These are phyloP conservation scores for Andrena marginata DNA, from an alignment of 2,888 invertebrate species.

Conservation along the genomic window DNA sequence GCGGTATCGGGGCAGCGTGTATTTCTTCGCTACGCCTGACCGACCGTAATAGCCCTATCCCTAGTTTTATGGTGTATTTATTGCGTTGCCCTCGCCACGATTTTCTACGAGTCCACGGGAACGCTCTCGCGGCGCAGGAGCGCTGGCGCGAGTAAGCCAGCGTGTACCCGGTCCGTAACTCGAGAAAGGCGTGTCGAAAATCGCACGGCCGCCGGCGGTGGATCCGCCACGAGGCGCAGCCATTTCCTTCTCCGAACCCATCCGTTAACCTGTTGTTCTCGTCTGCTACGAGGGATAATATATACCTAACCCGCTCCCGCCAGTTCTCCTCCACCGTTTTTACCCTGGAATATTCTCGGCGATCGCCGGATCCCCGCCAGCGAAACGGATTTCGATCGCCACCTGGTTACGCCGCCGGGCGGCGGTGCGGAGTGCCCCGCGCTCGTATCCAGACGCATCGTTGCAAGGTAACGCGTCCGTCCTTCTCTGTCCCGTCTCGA, in stretches of 20 bases:
- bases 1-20: conserved; percentile 79
- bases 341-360: conserved; percentile 11
- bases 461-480: conserved; percentile 42
- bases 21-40: conserved; percentile 72
- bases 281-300: conserved; percentile 41
- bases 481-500: conserved; percentile 41
- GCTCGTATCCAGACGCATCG: conserved; percentile 58
- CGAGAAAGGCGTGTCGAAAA: conserved; percentile 61
- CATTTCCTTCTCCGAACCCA: conserved; percentile 58
- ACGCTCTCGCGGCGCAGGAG: conserved; percentile 19
- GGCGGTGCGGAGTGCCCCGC: background rate
- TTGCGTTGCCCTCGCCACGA: conserved; percentile 46
- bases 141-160: background rate
- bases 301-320: background rate
- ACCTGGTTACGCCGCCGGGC: background rate
- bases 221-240: conserved; percentile 30
- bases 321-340: background rate
- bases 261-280: conserved; percentile 60
- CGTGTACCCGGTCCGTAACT: conserved; percentile 52
- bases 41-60: conserved; percentile 62
- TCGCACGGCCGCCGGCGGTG: conserved; percentile 28
- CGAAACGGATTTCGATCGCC: conserved; percentile 21
- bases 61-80: conserved; percentile 59
- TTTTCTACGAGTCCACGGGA: conserved; percentile 53
- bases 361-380: background rate